Percentiles rank a stretch among this genome's conserved stretches.
phyloP scores from a whole-genome alignment of 2,888 invertebrate genomes.

The Rhamnusium bicolor region DNA sequence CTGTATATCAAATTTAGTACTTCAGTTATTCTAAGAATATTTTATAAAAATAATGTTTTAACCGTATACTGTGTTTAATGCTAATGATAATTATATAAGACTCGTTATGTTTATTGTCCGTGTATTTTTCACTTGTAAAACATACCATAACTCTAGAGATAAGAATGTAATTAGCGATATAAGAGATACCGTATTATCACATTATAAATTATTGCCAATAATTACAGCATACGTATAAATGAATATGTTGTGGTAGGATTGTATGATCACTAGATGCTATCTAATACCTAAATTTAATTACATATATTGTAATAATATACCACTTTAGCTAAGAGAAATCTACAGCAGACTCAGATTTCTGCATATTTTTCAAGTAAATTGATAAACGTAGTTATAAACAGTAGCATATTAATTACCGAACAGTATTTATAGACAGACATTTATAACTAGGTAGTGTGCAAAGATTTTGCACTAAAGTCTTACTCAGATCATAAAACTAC shows the following conservation, averaged over 20 bases:
- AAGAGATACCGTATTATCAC: conserved; percentile 46
- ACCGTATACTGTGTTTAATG: neutral
- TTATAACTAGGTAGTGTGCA: neutral
- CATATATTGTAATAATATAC: conserved; percentile 20
- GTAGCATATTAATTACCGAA: conserved; percentile 24
- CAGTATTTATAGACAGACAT: neutral
- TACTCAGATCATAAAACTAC: neutral
- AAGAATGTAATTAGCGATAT: conserved; percentile 47
- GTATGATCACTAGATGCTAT: conserved; percentile 12
- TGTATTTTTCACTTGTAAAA: conserved; percentile 25
- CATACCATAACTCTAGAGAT: conserved; percentile 15
- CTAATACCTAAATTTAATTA: conserved; percentile 31
- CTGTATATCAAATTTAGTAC: too few species aligned
- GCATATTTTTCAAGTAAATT: conserved; percentile 17
- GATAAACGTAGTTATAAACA: conserved; percentile 13
- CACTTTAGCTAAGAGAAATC: conserved; percentile 16
- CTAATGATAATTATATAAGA: conserved; percentile 21
- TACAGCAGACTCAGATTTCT: conserved; percentile 9
- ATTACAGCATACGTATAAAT: conserved; percentile 45
- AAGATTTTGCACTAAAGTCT: neutral
- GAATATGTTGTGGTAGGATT: conserved; percentile 2
- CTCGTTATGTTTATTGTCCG: conserved; percentile 19
- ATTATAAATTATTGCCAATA: conserved; percentile 52
- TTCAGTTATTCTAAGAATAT: too few species aligned
- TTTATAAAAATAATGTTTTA: neutral